Percentiles rank a stretch among this genome's conserved stretches.
Evolutionary conservation across 1,140 invertebrate genomes (phyloP).

Genomic region (Penaeus vannamei): DNA sequence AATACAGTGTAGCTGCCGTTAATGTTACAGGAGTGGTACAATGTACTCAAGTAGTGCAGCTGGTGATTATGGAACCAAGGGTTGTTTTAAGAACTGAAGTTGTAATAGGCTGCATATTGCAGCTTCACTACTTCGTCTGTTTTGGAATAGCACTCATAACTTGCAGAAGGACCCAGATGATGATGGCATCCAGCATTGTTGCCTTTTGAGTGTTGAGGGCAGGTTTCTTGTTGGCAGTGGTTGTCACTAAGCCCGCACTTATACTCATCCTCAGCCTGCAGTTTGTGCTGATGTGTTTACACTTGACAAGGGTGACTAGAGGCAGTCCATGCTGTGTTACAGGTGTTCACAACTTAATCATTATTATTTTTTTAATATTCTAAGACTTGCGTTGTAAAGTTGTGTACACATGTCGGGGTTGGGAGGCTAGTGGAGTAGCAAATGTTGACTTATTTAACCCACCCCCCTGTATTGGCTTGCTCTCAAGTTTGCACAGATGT

Average conservation of each 20-base stretch:
- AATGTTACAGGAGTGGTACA: conserved; percentile 61
- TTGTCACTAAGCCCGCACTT: conserved; percentile 33
- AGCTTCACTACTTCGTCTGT: conserved; percentile 14
- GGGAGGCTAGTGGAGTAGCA: conserved; percentile 21
- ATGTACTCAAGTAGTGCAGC: conserved; percentile 58
- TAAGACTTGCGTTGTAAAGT: conserved; percentile 25
- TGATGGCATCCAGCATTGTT: too few species aligned
- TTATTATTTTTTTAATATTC: conserved; percentile 41
- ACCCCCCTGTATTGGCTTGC: conserved; percentile 8
- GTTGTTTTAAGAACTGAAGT: conserved; percentile 38
- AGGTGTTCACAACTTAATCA: conserved; percentile 29
- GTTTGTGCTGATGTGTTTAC: conserved; percentile 57
- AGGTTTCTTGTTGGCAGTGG: conserved; percentile 31
- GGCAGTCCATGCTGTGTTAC: conserved; percentile 34
- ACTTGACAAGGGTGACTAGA: conserved; percentile 53
- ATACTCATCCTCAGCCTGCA: conserved; percentile 33
- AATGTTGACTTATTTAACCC: not conserved
- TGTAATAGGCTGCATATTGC: conserved; percentile 45
- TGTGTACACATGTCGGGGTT: conserved; percentile 20
- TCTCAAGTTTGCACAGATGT: conserved; percentile 26
- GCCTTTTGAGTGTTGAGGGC: too few species aligned
- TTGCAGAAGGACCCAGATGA: too few species aligned
- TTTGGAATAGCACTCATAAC: too few species aligned
- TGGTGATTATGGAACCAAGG: conserved; percentile 48
- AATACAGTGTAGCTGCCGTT: conserved; percentile 59